Conservation (phyloP, 2,797 vertebrate genomes). For the Sebastes oblongus region DNA sequence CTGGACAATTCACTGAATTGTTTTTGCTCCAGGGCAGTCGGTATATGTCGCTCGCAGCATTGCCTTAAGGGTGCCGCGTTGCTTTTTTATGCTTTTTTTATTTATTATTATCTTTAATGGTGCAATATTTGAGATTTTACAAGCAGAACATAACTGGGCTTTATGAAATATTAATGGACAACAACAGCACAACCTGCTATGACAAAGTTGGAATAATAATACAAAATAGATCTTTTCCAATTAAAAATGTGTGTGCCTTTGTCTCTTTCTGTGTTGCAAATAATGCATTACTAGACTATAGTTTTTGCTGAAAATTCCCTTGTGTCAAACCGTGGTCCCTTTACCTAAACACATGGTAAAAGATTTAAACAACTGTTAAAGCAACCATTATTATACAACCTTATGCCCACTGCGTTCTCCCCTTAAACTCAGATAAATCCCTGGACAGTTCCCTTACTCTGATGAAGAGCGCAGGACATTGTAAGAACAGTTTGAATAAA, state of each 20-base stretch:
- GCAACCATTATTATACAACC: neutral
- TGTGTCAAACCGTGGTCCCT: neutral
- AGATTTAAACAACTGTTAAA: constrained; percentile 2
- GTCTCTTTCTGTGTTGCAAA: neutral
- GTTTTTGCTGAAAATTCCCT: neutral
- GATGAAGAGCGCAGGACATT: neutral
- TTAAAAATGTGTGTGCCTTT: constrained; percentile 14
- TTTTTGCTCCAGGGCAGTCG: neutral
- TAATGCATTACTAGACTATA: neutral
- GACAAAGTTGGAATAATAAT: constrained; percentile 31
- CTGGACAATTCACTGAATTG: neutral
- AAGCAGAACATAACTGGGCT: constrained; percentile 64
- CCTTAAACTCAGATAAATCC: neutral
- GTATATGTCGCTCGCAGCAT: neutral
- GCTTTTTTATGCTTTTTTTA: constrained; percentile 38
- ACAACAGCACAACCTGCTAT: constrained; percentile 46
- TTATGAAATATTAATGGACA: constrained; percentile 71
- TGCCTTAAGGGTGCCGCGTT: neutral
- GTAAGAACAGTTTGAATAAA: neutral
- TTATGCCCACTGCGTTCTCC: neutral
- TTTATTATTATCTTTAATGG: constrained; percentile 85
- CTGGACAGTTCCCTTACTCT: neutral
- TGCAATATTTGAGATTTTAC: constrained; percentile 76
- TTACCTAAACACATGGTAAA: neutral
- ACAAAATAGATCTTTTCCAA: constrained; percentile 15